phyloP scores from a whole-genome alignment of 2,113 vertebrate genomes.

The Antechinus stuartii region DNA sequence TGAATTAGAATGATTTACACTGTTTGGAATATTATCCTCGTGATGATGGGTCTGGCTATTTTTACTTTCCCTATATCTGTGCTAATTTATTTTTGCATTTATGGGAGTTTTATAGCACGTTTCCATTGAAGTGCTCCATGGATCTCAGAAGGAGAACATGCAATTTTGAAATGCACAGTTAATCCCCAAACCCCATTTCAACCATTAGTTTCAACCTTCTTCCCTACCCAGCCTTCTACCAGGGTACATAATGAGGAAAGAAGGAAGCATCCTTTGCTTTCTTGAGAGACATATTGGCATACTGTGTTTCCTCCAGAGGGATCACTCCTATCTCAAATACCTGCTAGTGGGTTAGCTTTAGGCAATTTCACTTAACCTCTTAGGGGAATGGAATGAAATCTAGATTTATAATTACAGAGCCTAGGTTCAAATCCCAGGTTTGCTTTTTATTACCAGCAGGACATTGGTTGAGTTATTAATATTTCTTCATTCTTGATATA shows the following conservation, averaged over 20 bases:
- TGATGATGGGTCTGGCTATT: neutral
- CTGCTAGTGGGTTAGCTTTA: neutral
- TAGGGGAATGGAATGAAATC: neutral
- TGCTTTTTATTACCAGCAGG: neutral
- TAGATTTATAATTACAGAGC: neutral
- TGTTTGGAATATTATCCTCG: neutral
- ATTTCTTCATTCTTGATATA: neutral
- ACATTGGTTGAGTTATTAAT: neutral
- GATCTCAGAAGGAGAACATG: neutral
- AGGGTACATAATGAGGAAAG: neutral
- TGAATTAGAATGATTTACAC: conserved; percentile 5
- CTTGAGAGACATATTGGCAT: neutral
- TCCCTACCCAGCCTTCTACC: neutral
- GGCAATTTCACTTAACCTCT: neutral
- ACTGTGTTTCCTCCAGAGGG: neutral
- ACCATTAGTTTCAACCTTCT: neutral
- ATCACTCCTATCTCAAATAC: neutral
- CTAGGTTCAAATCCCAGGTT: neutral
- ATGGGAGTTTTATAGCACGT: neutral
- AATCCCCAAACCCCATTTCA: neutral
- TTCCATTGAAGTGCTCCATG: neutral
- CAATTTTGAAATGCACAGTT: neutral
- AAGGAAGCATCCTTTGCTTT: neutral
- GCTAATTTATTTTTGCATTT: conserved; percentile 9
- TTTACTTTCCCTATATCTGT: neutral